Conservation (phyloP, 2,888 invertebrate genomes). For the Coelogynopora nodosa region DNA sequence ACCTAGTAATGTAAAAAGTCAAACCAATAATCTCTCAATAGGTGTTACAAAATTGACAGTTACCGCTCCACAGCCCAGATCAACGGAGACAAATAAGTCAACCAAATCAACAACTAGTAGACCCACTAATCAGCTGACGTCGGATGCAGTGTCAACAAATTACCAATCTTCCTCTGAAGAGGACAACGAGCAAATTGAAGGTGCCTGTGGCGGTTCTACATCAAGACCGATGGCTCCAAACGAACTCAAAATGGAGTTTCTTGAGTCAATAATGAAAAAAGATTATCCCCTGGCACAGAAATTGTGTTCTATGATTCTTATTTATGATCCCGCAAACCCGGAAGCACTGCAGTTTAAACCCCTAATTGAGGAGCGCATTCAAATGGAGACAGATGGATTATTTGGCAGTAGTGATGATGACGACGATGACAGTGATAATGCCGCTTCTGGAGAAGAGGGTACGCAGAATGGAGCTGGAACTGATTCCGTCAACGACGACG, state of each 20-base stretch:
- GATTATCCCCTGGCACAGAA: slow-evolving; percentile 55
- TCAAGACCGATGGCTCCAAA: slow-evolving; percentile 51
- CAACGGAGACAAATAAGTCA: too few species aligned
- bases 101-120: too few species aligned
- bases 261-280: slow-evolving; percentile 54
- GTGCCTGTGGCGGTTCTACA: too few species aligned
- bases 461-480: too few species aligned
- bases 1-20: too few species aligned
- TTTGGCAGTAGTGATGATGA: slow-evolving; percentile 3
- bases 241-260: slow-evolving; percentile 56
- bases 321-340: slow-evolving; percentile 55
- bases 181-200: neutral
- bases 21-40: too few species aligned
- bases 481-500: slow-evolving; percentile 51
- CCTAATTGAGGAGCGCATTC: slow-evolving; percentile 54
- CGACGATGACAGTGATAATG: slow-evolving; percentile 47
- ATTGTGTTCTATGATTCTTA: slow-evolving; percentile 57
- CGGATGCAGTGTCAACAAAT: too few species aligned
- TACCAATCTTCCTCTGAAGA: neutral
- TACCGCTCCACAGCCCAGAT: too few species aligned
- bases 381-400: slow-evolving; percentile 13
- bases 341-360: slow-evolving; percentile 54
- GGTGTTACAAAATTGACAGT: too few species aligned
- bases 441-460: slow-evolving; percentile 47
- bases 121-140: too few species aligned